phyloP scores from a whole-genome alignment of 2,888 invertebrate genomes.

The Philonicus albiceps region DNA sequence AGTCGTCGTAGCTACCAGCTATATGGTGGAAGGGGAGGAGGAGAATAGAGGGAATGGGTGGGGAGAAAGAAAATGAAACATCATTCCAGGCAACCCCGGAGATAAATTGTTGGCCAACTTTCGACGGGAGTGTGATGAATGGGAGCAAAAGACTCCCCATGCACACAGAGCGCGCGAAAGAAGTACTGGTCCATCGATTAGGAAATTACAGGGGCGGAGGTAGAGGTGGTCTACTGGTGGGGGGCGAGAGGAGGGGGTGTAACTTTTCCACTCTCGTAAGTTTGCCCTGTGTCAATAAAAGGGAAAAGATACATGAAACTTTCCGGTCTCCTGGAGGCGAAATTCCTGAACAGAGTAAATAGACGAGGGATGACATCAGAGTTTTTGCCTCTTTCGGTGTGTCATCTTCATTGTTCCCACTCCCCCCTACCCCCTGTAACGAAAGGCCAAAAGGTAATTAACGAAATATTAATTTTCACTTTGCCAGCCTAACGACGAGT shows the following conservation, averaged over 20 bases:
- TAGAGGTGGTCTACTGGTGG: background rate
- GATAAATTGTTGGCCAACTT: conserved; percentile 29
- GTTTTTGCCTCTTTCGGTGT: conserved; percentile 17
- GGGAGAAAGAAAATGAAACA: conserved; percentile 2
- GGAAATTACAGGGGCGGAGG: background rate
- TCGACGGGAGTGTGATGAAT: conserved; percentile 15
- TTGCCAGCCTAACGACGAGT: background rate
- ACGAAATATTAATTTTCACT: conserved; percentile 36
- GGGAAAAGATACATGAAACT: background rate
- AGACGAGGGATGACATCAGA: conserved; percentile 22
- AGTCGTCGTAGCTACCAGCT: background rate
- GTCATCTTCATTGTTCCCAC: conserved; percentile 33
- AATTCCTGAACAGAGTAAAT: background rate
- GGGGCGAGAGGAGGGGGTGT: too few species aligned
- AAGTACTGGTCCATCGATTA: background rate
- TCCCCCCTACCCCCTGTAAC: too few species aligned
- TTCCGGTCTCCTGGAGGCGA: background rate
- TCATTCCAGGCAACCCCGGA: conserved; percentile 9
- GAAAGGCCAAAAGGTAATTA: conserved; percentile 6
- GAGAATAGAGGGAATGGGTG: too few species aligned
- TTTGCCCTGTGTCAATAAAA: background rate
- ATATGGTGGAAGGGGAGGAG: background rate
- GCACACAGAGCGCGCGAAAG: background rate
- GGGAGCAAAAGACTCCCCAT: background rate
- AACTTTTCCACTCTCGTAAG: conserved; percentile 1